These are phyloP conservation scores for Mystacornis crossleyi DNA, from an alignment of 2,113 vertebrate species.

Conservation along the genomic window DNA sequence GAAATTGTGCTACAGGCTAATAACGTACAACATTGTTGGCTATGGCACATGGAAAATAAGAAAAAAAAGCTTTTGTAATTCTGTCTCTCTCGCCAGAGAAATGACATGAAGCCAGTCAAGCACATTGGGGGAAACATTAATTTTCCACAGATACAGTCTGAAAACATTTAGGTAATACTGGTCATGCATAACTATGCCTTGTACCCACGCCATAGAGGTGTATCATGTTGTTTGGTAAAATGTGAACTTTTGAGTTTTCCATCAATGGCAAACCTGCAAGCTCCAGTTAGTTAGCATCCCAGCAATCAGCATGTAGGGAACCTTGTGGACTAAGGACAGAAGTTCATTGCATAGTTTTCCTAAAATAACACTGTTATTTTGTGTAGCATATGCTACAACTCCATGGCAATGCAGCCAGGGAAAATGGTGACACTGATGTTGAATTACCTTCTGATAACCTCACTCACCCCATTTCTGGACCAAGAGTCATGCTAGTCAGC, in stretches of 20 bases:
- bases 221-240: neutral
- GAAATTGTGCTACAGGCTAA: conserved; percentile 9
- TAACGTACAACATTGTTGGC: neutral
- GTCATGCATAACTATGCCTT: neutral
- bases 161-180: neutral
- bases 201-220: neutral
- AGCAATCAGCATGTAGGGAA: neutral
- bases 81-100: neutral
- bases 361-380: conserved; percentile 56
- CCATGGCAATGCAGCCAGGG: neutral
- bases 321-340: neutral
- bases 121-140: neutral
- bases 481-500: neutral
- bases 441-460: conserved; percentile 46
- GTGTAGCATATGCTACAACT: conserved; percentile 5
- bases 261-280: neutral
- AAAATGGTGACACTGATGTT: conserved; percentile 8
- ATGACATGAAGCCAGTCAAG: conserved; percentile 4
- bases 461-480: neutral
- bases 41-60: conserved; percentile 15
- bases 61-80: conserved; percentile 24
- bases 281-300: neutral
- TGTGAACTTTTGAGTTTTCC: neutral
- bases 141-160: conserved; percentile 14
- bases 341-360: conserved; percentile 36